Base-by-base conservation (phyloP, 1,140 invertebrate species). In the Archivesica marissinica region DNA sequence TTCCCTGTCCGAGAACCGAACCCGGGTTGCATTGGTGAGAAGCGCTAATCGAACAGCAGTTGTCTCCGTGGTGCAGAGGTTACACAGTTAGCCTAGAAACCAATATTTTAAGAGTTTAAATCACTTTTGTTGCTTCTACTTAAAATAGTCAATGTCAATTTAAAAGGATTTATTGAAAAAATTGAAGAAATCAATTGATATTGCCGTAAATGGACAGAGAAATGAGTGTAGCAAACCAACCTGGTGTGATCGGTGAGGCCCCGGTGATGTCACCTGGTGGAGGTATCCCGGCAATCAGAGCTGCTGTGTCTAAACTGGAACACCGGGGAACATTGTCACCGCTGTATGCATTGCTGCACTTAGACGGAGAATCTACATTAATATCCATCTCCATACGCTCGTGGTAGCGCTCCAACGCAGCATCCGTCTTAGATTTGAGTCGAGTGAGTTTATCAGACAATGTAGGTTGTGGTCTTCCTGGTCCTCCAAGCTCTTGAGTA, bases 201-300 rank as follows among this genome's bases (percentile, higher is more conserved):
- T 30, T 25, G 1, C 30, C 30, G 30, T 64, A 17, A 25, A 64
- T 64, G 30, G 3, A 2, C 7, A 64, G 15, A 61, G 20, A 20
- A 11, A 50, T 50, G 9, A 50, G 9, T 50, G 20, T 50, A 50
- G 9, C 44, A 20, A 17, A 59, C 59, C 15, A 35, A 64, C 82
- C 74, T 41, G 72, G 59, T 38, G 9, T 75, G 7, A 85, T 85
- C 9, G 82, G 82, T 13, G 74, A 77, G 2, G 82, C 82, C 25
- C 82, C 82, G 41, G 61, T 70, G 7, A 85, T 85, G 35, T 85
- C 82, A 85, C 74, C 70, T 25, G 82, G 82, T 23, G 74, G 82
- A 9, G 52, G 9, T 50, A 85, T 77, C 17, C 82, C 82, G 20
- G 74, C 75, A 39, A 78, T 61, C 0, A 85, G 38, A 3, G 82